Percentiles rank a stretch among this genome's conserved stretches.
phyloP scores from a whole-genome alignment of 2,113 vertebrate species.

The Candoia aspera region DNA sequence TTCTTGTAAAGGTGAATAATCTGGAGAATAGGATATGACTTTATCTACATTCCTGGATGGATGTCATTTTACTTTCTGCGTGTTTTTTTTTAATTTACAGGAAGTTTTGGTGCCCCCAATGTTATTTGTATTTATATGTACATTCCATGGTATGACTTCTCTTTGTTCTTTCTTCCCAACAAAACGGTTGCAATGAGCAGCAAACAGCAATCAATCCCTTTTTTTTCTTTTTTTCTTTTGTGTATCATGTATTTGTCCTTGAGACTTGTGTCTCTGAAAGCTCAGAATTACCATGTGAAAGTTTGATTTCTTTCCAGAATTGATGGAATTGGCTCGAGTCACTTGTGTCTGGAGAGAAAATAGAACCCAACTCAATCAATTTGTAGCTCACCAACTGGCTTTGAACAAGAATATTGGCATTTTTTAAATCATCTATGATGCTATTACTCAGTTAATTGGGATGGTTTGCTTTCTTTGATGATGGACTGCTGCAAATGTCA shows the following conservation, averaged over 20 bases:
- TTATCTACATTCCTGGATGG: not conserved
- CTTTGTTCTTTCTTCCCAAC: not conserved
- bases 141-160: fast-evolving
- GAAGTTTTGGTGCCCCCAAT: not conserved
- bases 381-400: not conserved
- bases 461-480: not conserved
- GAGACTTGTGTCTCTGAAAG: not conserved
- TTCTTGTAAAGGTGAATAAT: not conserved
- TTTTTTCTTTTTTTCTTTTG: not conserved
- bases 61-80: not conserved
- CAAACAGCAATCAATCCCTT: not conserved
- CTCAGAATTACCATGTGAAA: not conserved
- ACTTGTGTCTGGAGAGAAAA: not conserved
- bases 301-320: not conserved
- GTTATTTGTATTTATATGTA: not conserved
- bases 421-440: not conserved
- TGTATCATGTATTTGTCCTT: not conserved
- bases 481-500: not conserved
- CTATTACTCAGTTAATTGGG: not conserved
- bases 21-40: not conserved
- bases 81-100: not conserved
- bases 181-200: not conserved
- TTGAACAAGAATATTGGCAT: not conserved
- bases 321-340: not conserved
- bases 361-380: not conserved